phyloP scores from a whole-genome alignment of 2,113 vertebrate genomes.

The Apodemus speciosus region DNA sequence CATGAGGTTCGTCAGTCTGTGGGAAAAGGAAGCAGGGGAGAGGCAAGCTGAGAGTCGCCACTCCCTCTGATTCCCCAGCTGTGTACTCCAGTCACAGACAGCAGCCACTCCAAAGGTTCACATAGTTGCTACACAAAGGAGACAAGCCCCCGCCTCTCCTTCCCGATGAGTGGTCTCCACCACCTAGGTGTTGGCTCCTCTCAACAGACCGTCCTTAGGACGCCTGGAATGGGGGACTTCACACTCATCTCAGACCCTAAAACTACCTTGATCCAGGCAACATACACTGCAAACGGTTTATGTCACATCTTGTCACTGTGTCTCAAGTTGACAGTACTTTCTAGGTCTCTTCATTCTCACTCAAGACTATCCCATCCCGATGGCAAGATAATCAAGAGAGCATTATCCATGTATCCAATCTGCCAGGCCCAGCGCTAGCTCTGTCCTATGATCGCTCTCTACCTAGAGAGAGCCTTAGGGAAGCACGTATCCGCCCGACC shows the following conservation, averaged over 20 bases:
- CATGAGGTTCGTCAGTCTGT: background rate
- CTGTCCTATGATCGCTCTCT: background rate
- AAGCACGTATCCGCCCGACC: background rate
- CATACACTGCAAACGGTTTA: background rate
- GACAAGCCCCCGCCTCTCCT: background rate
- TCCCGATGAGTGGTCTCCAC: background rate
- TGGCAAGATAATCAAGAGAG: conserved; percentile 12
- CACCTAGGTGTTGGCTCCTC: background rate
- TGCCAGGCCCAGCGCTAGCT: background rate
- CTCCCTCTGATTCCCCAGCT: background rate
- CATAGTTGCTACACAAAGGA: background rate
- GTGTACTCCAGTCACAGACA: background rate
- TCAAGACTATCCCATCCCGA: background rate
- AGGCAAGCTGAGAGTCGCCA: background rate
- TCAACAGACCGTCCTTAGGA: background rate
- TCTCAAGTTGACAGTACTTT: background rate
- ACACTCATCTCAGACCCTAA: background rate
- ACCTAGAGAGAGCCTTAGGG: background rate
- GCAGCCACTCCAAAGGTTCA: background rate
- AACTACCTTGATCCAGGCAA: conserved; percentile 6
- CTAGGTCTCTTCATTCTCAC: background rate
- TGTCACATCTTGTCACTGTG: background rate
- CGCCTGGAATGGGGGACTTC: background rate
- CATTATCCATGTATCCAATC: background rate
- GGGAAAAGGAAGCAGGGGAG: background rate